Evolutionary conservation across 2,113 vertebrate species (phyloP), one percentile per base, ranked within the genome.

Genomic region (Emberiza fucata): DNA sequence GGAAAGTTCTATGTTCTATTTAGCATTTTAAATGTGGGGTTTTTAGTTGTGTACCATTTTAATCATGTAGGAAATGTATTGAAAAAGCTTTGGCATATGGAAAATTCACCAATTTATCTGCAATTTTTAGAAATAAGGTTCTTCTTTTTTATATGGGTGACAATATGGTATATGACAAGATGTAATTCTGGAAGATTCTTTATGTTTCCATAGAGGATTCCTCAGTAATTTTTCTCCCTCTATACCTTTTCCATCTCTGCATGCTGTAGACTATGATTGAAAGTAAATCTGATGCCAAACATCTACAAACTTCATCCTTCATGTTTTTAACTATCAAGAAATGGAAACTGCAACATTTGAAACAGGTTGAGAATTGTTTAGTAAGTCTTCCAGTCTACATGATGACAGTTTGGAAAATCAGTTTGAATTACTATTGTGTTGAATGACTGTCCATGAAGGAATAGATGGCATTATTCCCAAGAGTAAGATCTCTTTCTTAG

Each of bases 61-160:
- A 57, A 44, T 31, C 0, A 0, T 19, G 20, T 44, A 14, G 21
- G 14, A 87, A 90, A 57, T 22, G 11, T 64, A 56, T 1, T 42
- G 22, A 53, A 54, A 88, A 13, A 60, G 17, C 12, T 92, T 47
- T 25, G 11, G 29, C 29, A 20, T 28, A 19, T 4, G 23, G 29
- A 69, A 81, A 65, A 90, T n/a, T 50, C 42, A 90, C 9, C 4
- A 35, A 35, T 33, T 61, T 11, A 65, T 22, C 48, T 35, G 33
- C 18, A 33, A 27, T 15, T 81, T 83, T 71, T 33, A 92, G 53
- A 80, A 83, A 76, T 25, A 68, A 66, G 5, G 11, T 63, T 24
- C n/a, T 69, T 42, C n/a, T 50, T 45, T 45, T 63, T 64, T 37
- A 24, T 10, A 54, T 35, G 11, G 5, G 44, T 37, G 59, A 86